Conservation (phyloP, 2,113 vertebrate species). For the Lagopus leucura region DNA sequence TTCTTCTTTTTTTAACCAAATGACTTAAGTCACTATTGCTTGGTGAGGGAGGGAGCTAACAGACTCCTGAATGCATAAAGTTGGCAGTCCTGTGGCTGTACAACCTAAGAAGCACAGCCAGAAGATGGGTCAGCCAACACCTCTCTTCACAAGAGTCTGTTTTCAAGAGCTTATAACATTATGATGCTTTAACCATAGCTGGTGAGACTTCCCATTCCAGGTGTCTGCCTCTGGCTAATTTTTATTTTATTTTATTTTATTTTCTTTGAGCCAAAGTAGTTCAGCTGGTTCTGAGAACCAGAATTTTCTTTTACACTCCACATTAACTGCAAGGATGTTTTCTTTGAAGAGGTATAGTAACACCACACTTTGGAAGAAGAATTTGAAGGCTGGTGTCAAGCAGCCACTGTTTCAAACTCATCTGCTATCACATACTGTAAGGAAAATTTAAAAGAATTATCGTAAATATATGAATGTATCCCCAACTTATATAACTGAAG, state of each 20-base stretch:
- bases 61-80: constrained; percentile 27
- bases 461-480: background rate
- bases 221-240: constrained; percentile 7
- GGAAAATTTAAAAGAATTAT: background rate
- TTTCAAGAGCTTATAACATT: constrained; percentile 41
- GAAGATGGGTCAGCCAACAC: constrained; percentile 10
- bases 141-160: constrained; percentile 29
- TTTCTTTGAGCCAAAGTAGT: background rate
- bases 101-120: background rate
- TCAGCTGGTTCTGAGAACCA: constrained; percentile 27
- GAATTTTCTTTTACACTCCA: background rate
- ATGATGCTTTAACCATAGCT: constrained; percentile 20
- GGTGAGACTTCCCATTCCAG: constrained; percentile 52
- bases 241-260: background rate
- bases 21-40: background rate
- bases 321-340: background rate
- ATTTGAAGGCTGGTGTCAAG: background rate
- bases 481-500: background rate
- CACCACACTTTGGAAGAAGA: background rate
- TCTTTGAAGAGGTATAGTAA: constrained; percentile 5
- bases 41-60: constrained; percentile 15
- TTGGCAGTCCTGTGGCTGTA: background rate
- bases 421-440: background rate
- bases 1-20: background rate
- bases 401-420: background rate